Conservation (phyloP, 1,140 invertebrate species). For the Drosophila funebris region DNA sequence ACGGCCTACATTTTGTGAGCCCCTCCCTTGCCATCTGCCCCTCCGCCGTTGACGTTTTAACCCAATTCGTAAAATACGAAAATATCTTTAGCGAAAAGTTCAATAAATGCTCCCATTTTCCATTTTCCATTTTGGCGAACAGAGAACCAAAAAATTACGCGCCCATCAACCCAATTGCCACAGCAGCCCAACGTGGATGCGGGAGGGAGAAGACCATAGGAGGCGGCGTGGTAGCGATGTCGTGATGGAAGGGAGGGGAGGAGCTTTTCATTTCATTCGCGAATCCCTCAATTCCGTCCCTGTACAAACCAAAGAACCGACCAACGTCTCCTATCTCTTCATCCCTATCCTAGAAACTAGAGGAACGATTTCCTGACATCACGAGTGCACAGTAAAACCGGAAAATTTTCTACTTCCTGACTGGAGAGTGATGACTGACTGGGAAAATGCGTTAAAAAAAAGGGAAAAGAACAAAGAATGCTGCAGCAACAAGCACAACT, state of each 20-base stretch:
- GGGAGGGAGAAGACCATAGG: too few relatives aligned
- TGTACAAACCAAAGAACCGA: too few relatives aligned
- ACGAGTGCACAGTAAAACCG: conserved; percentile 72
- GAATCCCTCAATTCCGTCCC: background rate
- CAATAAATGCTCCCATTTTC: conserved; percentile 78
- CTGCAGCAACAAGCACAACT: background rate
- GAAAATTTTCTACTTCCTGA: conserved; percentile 78
- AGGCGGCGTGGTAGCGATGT: too few relatives aligned
- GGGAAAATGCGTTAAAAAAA: conserved; percentile 52
- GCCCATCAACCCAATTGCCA: conserved; percentile 68
- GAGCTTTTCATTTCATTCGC: conserved; percentile 61
- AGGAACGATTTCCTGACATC: conserved; percentile 70
- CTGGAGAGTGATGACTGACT: conserved; percentile 50
- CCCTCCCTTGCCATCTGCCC: background rate
- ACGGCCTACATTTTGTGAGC: conserved; percentile 63
- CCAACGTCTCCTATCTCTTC: background rate
- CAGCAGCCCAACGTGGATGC: too few relatives aligned
- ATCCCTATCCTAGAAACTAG: conserved; percentile 22
- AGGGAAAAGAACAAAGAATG: conserved; percentile 4
- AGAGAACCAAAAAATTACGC: conserved; percentile 52
- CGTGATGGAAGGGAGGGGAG: background rate
- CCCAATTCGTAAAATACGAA: conserved; percentile 62
- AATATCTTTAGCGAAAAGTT: conserved; percentile 76
- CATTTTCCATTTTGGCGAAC: conserved; percentile 59
- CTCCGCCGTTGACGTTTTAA: conserved; percentile 28